Conservation (phyloP, 1,140 invertebrate species). For the Mactra quadrangularis region DNA sequence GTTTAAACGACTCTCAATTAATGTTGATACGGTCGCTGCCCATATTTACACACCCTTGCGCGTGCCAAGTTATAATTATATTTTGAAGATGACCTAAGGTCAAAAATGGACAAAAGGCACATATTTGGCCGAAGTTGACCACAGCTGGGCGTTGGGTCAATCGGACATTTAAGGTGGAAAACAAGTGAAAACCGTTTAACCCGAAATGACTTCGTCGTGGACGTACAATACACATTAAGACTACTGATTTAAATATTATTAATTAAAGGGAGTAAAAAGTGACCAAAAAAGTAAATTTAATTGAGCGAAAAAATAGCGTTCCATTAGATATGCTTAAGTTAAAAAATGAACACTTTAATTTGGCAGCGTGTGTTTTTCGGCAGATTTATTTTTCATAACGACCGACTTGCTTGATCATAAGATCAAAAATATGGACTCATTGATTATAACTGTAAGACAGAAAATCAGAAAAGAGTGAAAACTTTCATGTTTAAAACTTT, state of each 20-base stretch:
- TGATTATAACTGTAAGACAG: no score
- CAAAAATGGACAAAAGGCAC: slow-evolving; percentile 6
- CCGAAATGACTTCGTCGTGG: slow-evolving; percentile 28
- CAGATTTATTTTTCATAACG: no score
- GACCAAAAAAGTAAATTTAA: slow-evolving; percentile 45
- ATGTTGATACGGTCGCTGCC: neutral
- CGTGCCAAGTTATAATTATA: slow-evolving; percentile 58
- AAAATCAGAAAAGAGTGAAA: no score
- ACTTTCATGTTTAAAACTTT: slow-evolving; percentile 20
- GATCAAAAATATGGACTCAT: no score
- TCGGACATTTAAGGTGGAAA: slow-evolving; percentile 43
- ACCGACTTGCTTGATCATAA: no score
- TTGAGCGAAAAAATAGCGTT: slow-evolving; percentile 43
- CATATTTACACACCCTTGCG: slow-evolving; percentile 41
- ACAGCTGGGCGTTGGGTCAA: slow-evolving; percentile 42
- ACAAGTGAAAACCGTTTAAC: slow-evolving; percentile 38
- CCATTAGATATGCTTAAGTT: neutral
- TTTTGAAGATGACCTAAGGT: slow-evolving; percentile 47
- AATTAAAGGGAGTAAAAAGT: slow-evolving; percentile 48
- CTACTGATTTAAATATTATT: slow-evolving; percentile 51
- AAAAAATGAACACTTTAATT: no score
- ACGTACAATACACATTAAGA: slow-evolving; percentile 22
- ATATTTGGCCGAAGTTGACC: slow-evolving; percentile 36
- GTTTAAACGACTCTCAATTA: no score
- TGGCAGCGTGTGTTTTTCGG: no score